Conservation (phyloP, 2,797 vertebrate genomes). For the Cichlasoma orientale region DNA sequence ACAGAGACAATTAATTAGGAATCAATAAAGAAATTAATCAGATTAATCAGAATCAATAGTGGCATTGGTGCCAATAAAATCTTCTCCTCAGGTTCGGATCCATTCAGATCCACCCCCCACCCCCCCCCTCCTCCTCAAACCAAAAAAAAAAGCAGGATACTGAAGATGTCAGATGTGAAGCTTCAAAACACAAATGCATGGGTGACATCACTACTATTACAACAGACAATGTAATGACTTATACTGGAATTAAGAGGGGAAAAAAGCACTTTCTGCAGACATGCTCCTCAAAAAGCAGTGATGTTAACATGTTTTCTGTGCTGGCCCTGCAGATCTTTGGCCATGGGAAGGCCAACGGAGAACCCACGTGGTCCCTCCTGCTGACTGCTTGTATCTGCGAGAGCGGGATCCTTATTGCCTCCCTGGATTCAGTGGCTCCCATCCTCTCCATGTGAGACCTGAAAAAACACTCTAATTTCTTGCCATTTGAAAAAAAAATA, state of each 20-base stretch:
- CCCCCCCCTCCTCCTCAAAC: not conserved
- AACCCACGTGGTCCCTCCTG: conserved; percentile 96
- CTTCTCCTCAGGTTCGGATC: accelerated
- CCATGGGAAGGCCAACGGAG: conserved; percentile 95
- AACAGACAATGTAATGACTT: not conserved
- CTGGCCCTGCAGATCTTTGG: conserved; percentile 89
- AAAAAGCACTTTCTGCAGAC: not conserved
- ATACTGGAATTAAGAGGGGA: not conserved
- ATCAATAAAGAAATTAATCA: not conserved
- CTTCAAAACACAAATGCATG: not conserved
- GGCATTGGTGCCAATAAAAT: not conserved
- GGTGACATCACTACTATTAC: not conserved
- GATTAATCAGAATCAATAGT: not conserved
- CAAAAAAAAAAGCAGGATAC: not conserved
- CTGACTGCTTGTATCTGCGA: conserved; percentile 96
- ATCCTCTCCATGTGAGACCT: conserved; percentile 94
- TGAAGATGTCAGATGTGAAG: not conserved
- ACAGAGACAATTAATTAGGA: not conserved
- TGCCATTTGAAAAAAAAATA: conserved; percentile 8
- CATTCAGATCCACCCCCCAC: too few relatives aligned
- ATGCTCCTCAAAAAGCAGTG: not conserved
- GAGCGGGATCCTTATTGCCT: conserved; percentile 97
- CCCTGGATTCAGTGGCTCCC: conserved; percentile 94
- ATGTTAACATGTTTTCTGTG: conserved; percentile 12
- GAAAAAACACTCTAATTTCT: conserved; percentile 15